These are phyloP conservation scores for Saturnia japonica DNA, from an alignment of 2,888 invertebrate species.

Conservation along the genomic window DNA sequence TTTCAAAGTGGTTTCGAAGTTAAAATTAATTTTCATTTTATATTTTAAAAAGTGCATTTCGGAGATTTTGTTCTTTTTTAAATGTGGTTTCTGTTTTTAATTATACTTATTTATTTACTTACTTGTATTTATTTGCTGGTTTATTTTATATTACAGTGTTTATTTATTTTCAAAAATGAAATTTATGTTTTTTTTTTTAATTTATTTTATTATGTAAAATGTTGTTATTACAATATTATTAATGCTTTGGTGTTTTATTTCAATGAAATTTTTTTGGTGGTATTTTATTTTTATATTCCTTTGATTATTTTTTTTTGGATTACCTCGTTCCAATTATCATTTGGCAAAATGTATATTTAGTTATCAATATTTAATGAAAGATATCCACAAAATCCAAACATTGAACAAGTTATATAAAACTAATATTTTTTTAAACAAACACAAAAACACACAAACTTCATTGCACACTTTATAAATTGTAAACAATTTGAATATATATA, in stretches of 20 bases:
- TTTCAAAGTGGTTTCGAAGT: neutral
- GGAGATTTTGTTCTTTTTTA: neutral
- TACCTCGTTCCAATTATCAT: neutral
- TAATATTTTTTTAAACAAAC: too few relatives aligned
- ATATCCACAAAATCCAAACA: too few relatives aligned
- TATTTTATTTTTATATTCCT: too few relatives aligned
- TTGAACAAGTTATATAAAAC: too few relatives aligned
- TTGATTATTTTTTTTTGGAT: neutral
- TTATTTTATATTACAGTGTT: neutral
- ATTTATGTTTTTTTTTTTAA: neutral
- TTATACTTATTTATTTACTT: neutral
- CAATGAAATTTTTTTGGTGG: neutral
- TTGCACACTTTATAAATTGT: too few relatives aligned
- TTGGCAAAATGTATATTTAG: neutral
- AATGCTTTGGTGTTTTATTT: neutral
- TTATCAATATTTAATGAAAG: neutral
- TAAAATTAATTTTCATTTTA: neutral
- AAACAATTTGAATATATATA: too few relatives aligned
- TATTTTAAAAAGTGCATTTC: neutral
- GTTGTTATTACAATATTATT: neutral
- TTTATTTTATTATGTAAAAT: conserved; percentile 3
- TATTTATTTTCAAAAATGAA: neutral
- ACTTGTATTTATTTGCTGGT: too few relatives aligned
- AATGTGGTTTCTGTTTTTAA: too few relatives aligned
- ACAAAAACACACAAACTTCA: too few relatives aligned